Conservation (phyloP, 2,797 vertebrate species). For the Oceanodroma leucorhoa region DNA sequence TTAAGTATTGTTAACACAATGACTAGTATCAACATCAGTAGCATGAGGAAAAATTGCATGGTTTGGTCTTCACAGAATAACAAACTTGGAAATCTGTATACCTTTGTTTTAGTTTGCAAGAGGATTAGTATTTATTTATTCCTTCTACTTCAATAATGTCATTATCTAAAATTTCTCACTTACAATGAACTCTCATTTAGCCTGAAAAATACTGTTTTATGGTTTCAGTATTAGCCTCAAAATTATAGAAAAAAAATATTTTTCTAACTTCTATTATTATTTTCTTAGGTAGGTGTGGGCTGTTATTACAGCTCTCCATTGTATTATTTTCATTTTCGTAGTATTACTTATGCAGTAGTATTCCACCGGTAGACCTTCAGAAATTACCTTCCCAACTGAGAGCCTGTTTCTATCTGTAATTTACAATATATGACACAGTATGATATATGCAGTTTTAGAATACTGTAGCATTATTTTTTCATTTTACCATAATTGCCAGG, state of each 20-base stretch:
- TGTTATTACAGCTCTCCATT: not conserved
- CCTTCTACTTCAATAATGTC: not conserved
- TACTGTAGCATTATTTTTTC: not conserved
- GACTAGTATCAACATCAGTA: not conserved
- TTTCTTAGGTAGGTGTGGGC: not conserved
- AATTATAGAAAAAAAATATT: not conserved
- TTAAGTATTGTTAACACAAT: not conserved
- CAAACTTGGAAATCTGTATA: not conserved
- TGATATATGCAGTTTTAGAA: not conserved
- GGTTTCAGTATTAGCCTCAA: not conserved
- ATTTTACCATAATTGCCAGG: slow-evolving; percentile 16
- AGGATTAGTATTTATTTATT: not conserved
- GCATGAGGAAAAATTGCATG: not conserved
- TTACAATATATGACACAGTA: slow-evolving; percentile 9
- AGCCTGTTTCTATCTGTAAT: not conserved
- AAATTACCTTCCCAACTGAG: slow-evolving; percentile 17
- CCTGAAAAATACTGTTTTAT: not conserved
- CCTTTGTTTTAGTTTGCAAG: not conserved
- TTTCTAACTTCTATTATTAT: not conserved
- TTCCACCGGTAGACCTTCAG: not conserved
- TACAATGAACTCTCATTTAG: not conserved
- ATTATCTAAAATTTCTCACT: not conserved
- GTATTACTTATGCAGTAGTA: not conserved
- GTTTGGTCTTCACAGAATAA: not conserved
- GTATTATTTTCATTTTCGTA: not conserved